These are phyloP conservation scores for Accipiter cooperii DNA, from an alignment of 2,113 vertebrate species.

Conservation along the genomic window DNA sequence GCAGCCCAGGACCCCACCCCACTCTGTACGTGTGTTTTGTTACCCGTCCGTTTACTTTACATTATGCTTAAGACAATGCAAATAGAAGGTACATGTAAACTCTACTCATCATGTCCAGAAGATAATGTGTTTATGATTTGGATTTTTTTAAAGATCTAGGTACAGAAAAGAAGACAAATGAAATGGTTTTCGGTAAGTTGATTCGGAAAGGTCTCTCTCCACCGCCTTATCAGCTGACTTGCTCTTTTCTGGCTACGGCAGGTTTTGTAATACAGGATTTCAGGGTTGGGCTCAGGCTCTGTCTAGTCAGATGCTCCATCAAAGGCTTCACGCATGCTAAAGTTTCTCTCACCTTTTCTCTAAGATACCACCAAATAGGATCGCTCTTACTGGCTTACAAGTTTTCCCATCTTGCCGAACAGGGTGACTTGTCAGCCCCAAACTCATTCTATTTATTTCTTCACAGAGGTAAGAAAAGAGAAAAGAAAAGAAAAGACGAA, in stretches of 20 bases:
- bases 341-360: background rate
- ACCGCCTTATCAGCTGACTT: background rate
- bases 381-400: background rate
- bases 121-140: accelerated
- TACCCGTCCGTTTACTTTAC: background rate
- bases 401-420: background rate
- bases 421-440: background rate
- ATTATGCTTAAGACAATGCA: background rate
- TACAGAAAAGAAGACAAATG: background rate
- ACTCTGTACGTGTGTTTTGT: background rate
- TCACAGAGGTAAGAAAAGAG: too few species aligned
- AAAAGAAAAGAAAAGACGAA: too few species aligned
- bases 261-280: background rate
- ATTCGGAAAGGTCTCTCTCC: background rate
- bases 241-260: background rate
- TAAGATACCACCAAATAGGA: background rate
- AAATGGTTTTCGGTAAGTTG: background rate
- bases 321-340: background rate
- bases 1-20: background rate
- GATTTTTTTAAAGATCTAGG: accelerated
- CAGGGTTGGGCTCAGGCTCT: background rate
- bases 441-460: background rate
- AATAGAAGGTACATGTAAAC: background rate
- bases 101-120: background rate
- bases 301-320: background rate